Base-by-base conservation (phyloP, 92 coral and sea anemone genomes). In the Phenganax subtilis region DNA sequence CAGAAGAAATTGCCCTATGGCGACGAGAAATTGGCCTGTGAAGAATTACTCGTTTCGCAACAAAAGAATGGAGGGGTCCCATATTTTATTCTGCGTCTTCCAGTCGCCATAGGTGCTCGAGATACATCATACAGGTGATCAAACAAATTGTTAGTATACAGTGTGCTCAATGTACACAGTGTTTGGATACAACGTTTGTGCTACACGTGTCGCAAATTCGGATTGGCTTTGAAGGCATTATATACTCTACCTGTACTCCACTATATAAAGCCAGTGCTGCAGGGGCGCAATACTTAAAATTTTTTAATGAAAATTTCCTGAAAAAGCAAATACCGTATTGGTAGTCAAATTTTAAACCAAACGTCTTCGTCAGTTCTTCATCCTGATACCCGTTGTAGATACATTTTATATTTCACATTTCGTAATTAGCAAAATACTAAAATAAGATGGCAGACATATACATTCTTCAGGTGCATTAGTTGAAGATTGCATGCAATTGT, bases 81-180 rank as follows among this genome's bases (percentile, higher is more conserved):
- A 53, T 96, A 85, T 76, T 88, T 92, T 17, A 86, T 89, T 0
- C 85, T 96, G 9, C 83, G 99, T 54, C 88, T 96, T 61, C 99
- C 99, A 64, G 93, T 92, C 84, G 99, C 88, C 16, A 90, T 96
- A 57, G 99, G 99, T 67, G 96, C 96, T 84, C 94, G 99, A 71
- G 99, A 96, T 71, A 93, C 87, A 10, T 44, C 83, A 5, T 63
- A 54, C 74, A 79, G 83, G 83, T 79, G 69, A 79, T 58, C 80
- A 9, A 75, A 75, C 80, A 55, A 17, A 55, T 30, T 28, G 52
- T 12, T 37, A 68, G 15, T 0, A 30, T 25, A 37, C 16, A 16
- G 54, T 53, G 5, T 30, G 15, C 15, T 10, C 31, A n/a, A 68
- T 30, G 73, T 68, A 68, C 73, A 68, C 73, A 68, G 25, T 1